These are phyloP conservation scores for Lacanobia oleracea DNA, from an alignment of 2,888 invertebrate genomes.

Conservation along the genomic window DNA sequence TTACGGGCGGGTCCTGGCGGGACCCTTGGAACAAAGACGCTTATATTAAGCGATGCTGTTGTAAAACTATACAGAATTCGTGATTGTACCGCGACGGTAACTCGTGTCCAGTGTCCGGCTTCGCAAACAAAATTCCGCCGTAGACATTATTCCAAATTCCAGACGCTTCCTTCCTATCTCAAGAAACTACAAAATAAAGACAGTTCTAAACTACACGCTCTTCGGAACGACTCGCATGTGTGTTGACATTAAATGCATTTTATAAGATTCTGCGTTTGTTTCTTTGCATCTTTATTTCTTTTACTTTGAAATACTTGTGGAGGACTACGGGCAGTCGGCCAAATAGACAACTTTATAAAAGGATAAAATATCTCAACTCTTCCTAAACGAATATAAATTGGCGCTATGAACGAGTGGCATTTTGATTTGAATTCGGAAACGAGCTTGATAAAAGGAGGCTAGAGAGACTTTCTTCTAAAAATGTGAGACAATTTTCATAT, in stretches of 20 bases:
- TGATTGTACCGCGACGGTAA: constrained; percentile 49
- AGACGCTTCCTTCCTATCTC: constrained; percentile 67
- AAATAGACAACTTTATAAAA: constrained; percentile 85
- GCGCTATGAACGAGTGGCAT: constrained; percentile 69
- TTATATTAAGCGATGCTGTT: constrained; percentile 74
- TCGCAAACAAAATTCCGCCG: constrained; percentile 73
- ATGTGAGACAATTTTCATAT: constrained; percentile 62
- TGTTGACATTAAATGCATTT: constrained; percentile 87
- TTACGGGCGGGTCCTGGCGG: constrained; percentile 69
- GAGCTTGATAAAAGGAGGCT: constrained; percentile 50
- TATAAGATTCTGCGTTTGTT: constrained; percentile 86
- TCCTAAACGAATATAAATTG: constrained; percentile 81
- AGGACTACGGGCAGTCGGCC: constrained; percentile 82
- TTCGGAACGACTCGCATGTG: constrained; percentile 78
- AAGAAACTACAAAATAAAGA: constrained; percentile 79
- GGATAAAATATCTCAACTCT: constrained; percentile 79
- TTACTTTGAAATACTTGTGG: constrained; percentile 82
- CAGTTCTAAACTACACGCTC: constrained; percentile 78
- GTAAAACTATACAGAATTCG: constrained; percentile 70
- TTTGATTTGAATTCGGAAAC: constrained; percentile 62
- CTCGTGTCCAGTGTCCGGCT: constrained; percentile 62
- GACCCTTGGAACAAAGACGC: constrained; percentile 75
- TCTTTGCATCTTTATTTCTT: constrained; percentile 81
- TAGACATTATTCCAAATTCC: constrained; percentile 76
- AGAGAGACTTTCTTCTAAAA: constrained; percentile 48